Evolutionary conservation across 2,797 vertebrate species (phyloP), one percentile per base, ranked within the genome.

Genomic region (Saxicola maurus): DNA sequence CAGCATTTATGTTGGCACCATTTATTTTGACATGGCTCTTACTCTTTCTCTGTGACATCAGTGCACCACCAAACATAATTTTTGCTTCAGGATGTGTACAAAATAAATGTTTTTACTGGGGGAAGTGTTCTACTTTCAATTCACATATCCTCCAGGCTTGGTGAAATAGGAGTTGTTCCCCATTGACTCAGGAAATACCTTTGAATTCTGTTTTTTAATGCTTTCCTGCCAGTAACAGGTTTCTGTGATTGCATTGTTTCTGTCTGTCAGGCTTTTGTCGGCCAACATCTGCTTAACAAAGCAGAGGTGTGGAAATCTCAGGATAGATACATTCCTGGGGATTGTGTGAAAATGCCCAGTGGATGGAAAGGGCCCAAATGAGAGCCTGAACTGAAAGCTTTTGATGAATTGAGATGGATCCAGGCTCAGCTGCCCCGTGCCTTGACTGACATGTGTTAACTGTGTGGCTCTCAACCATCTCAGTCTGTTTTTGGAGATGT

Each of bases 401-500:
- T 82, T 33, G 69, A 56, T 51, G 59, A 85, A 62, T 1, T 66
- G 53, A 77, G 61, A 33, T 20, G 31, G 45, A 48, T 27, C 45
- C 42, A 64, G 73, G 10, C 49, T 89, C 2, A 6, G 48, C 19
- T 53, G 20, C 49, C 56, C 7, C 21, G 3, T 19, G 16, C 18
- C 42, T 48, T 59, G 56, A 20, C 48, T 57, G 27, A 24, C 16
- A 1, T 5, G 4, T 0, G 0, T 71, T 51, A 55, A 2, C 8
- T 43, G 12, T 1, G 20, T 51, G 38, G 21, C 35, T 69, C 19
- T 84, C 43, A 46, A 2, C 13, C 14, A 38, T 8, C 19, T 13
- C 0, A 0, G 12, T 21, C n/a, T 38, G 7, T 61, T 83, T 45
- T 11, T 0, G 2, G 78, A 62, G 28, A 6, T 30, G 27, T 18